A percentile compares a stretch with the other conserved stretches of the same genome.
Conservation (phyloP, 1,140 invertebrate genomes). For the Battus philenor region DNA sequence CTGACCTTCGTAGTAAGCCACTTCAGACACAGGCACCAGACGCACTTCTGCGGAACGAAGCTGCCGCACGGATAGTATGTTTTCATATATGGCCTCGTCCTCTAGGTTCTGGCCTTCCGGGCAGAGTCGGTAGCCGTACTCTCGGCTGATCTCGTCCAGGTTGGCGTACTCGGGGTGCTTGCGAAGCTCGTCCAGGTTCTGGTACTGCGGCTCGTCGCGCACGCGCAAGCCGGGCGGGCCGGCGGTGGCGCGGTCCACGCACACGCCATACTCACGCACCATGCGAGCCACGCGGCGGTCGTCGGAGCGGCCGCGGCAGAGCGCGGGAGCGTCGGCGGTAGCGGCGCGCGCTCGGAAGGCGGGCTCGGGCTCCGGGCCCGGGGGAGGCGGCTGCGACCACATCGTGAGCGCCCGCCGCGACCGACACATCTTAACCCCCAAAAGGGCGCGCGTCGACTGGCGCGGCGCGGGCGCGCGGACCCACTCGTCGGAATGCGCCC, state of each 20-base stretch:
- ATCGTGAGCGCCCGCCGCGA: conserved; percentile 62
- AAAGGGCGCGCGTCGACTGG: conserved; percentile 73
- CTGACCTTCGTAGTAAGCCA: conserved; percentile 64
- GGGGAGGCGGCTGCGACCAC: conserved; percentile 62
- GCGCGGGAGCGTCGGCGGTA: conserved; percentile 37
- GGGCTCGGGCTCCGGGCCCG: conserved; percentile 58
- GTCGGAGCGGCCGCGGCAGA: conserved; percentile 42
- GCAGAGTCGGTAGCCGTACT: conserved; percentile 68
- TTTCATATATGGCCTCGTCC: conserved; percentile 72
- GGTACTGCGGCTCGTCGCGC: conserved; percentile 62
- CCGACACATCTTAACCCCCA: conserved; percentile 76
- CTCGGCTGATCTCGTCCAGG: conserved; percentile 66
- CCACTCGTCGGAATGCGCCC: conserved; percentile 70
- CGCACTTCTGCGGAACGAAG: conserved; percentile 71
- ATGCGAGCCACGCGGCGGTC: conserved; percentile 49
- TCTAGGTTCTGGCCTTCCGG: conserved; percentile 73
- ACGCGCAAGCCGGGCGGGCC: conserved; percentile 48
- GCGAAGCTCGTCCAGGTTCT: conserved; percentile 63
- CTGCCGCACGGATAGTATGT: conserved; percentile 65
- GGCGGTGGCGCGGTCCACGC: conserved; percentile 49
- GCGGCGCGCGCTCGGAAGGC: conserved; percentile 44
- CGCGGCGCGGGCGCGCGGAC: conserved; percentile 60
- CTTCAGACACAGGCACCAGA: conserved; percentile 67
- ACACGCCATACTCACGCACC: conserved; percentile 64
- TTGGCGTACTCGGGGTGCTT: conserved; percentile 69